Percentiles rank a stretch among this genome's conserved stretches.
phyloP scores from a whole-genome alignment of 2,797 vertebrate species.

The Hydrolagus colliei region DNA sequence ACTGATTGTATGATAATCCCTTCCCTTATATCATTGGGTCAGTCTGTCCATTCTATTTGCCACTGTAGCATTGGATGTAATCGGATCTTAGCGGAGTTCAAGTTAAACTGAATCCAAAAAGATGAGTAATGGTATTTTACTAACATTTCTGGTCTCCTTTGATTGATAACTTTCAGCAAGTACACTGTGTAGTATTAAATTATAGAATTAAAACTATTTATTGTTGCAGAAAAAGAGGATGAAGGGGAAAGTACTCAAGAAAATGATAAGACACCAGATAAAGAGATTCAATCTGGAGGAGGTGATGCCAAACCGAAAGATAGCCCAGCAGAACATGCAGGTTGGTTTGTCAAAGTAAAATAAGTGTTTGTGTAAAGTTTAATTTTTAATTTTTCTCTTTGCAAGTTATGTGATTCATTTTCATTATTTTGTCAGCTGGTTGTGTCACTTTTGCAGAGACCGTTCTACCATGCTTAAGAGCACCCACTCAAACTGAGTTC shows the following conservation, averaged over 20 bases:
- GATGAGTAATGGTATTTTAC: not conserved
- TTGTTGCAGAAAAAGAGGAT: not conserved
- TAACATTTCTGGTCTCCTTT: not conserved
- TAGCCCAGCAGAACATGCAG: not conserved
- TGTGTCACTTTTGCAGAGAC: no score
- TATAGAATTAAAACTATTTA: not conserved
- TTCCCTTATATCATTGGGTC: no score
- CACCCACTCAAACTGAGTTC: no score
- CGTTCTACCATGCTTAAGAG: no score
- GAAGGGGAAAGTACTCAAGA: not conserved
- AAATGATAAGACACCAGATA: not conserved
- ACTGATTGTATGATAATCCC: no score
- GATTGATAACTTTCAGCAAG: not conserved
- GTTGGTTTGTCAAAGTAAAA: not conserved
- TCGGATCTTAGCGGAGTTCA: not conserved
- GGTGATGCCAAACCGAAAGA: not conserved
- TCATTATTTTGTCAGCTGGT: not conserved
- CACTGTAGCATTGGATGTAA: no score
- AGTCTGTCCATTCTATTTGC: no score
- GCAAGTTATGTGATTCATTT: not conserved
- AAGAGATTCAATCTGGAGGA: not conserved
- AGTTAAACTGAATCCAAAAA: not conserved
- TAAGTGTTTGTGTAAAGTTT: not conserved
- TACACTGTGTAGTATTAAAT: not conserved
- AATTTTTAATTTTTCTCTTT: not conserved